Evolutionary conservation across 2,113 vertebrate genomes (phyloP), one percentile per base, ranked within the genome.

Genomic region (Macquaria ambigua): DNA sequence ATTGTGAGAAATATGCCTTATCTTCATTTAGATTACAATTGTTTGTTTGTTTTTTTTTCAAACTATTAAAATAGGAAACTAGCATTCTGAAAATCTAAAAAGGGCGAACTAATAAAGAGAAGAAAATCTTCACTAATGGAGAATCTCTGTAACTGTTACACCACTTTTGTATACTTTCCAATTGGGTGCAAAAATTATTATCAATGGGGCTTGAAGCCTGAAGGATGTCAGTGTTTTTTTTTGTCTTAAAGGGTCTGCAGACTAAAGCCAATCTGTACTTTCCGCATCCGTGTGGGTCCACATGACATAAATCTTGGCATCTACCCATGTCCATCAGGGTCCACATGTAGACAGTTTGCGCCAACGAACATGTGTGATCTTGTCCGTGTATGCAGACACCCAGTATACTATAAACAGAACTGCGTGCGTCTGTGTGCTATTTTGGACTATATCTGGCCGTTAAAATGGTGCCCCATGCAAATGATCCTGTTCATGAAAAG

Each of bases 351-450:
- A 15, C 41, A 41, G 5, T 77, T 66, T 52, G 18, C 12, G 3
- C 2, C 0, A 15, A 41, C 25, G 8, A 58, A 8, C 53, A 18
- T 37, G 16, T 34, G 34, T 21, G 46, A 79, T 34, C 48, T 72
- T 67, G 69, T 69, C 20, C 77, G 70, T 34, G 63, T 18, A 28
- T 52, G 21, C 63, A 56, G 70, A 23, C 66, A 28, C 62, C 23
- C 34, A 5, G 6, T 18, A 15, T 5, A 23, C 12, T 78, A 15
- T 61, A 66, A 59, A 77, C 48, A 77, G 41, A 67, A 25, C 16
- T 46, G 20, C 43, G 16, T 59, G 20, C 14, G 5, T 28, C 20
- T 67, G 2, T 43, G 9, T 28, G 16, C 25, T 48, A 28, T 70
- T 78, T 41, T 59, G 3, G n/a, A 70, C 2, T 16, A 8, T 31